Evolutionary conservation across 1,140 invertebrate genomes (phyloP), one percentile per base, ranked within the genome.

Genomic region (Atta colombica): DNA sequence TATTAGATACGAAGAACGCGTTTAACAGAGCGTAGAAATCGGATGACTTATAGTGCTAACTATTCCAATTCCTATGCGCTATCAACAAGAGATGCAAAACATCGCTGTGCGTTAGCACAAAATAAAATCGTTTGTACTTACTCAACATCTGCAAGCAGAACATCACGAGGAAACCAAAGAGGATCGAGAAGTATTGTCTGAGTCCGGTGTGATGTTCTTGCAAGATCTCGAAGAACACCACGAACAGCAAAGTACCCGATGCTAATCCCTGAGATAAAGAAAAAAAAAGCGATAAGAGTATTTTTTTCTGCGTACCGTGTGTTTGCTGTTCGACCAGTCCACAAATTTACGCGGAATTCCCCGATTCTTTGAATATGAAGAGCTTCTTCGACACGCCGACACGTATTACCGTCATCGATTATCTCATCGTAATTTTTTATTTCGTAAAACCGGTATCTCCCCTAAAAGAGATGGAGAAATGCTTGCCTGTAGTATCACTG

Each of bases 171-270:
- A 95, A 96, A 0, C 95, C 95, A 16, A 94, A 53, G 45, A 95
- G 72, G 28, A 96, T 94, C 0, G 95, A 94, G 1, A 95, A 0
- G 61, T 95, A 94, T 61, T 96, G 95, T 5, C 84, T 53, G 1
- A 96, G 68, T 1, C 94, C 95, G 77, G 89, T 94, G n/a, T 95
- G 93, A 61, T 96, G 95, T 53, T 96, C 95, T 86, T 96, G 96
- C 14, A 97, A 92, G 28, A 97, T 96, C 93, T 97, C 97, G 91
- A 97, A 97, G 91, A 97, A 97, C 3, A 97, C 96, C 0, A 97
- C 97, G 92, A 97, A 97, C 0, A 97, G 91, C 12, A 97, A 92
- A 0, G 97, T 97, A 3, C 97, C 97, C 18, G 96, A 96, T 0
- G 97, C 96, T 14, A 97, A 86, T 49, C 96, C 96, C 95, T 97